Evolutionary conservation across 2,888 invertebrate genomes (phyloP).

Genomic region (Trissolcus brochymenae): DNA sequence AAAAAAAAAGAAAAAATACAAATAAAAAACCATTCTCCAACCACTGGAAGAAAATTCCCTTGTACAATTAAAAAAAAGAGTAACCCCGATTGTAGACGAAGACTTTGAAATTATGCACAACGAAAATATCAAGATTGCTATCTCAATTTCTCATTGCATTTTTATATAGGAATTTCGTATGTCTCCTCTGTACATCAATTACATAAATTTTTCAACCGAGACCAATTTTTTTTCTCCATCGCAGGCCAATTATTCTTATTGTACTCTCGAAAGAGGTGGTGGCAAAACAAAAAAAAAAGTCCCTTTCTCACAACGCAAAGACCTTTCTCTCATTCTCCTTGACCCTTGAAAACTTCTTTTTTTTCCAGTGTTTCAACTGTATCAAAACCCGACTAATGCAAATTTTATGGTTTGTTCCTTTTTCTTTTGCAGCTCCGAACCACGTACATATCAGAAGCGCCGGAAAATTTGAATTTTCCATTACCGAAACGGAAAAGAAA

Average conservation of each 20-base stretch:
- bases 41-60: not conserved
- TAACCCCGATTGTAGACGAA: conserved; percentile 3
- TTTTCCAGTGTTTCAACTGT: conserved; percentile 2
- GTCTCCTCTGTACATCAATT: conserved; percentile 38
- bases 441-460: no score
- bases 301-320: not conserved
- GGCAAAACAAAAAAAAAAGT: not conserved
- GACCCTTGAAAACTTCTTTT: conserved; percentile 18
- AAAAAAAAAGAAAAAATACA: no score
- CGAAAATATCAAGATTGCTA: conserved; percentile 41
- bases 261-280: no score
- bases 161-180: conserved; percentile 48
- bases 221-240: conserved; percentile 15
- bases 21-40: not conserved
- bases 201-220: conserved; percentile 42
- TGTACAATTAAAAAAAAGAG: conserved; percentile 6
- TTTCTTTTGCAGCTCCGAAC: no score
- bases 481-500: not conserved
- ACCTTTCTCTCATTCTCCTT: no score
- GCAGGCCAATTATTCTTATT: conserved; percentile 1
- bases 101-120: conserved; percentile 27
- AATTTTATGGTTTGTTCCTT: no score
- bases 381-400: no score
- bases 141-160: conserved; percentile 47
- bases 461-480: no score